Percentiles rank a stretch among this genome's conserved stretches.
phyloP scores from a whole-genome alignment of 1,140 invertebrate genomes.

The Neuroterus valhalla region DNA sequence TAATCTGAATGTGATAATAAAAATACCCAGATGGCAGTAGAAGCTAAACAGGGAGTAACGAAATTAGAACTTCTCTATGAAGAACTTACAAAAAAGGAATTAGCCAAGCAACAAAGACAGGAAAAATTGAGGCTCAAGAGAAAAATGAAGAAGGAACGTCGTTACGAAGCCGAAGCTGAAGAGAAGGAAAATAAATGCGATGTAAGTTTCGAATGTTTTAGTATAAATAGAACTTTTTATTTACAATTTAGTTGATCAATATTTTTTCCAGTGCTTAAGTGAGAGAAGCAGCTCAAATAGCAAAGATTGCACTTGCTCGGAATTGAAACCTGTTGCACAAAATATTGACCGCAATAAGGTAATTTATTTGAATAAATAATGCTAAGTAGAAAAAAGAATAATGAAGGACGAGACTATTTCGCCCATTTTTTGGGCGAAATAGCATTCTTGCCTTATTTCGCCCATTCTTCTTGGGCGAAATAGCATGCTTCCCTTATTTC shows the following conservation, averaged over 20 bases:
- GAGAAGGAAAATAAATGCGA: slow-evolving; percentile 76
- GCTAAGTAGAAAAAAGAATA: too few relatives aligned
- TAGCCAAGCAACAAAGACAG: slow-evolving; percentile 86
- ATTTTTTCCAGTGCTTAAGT: background rate
- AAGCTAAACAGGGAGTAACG: slow-evolving; percentile 90
- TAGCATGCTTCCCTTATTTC: too few relatives aligned
- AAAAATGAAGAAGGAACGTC: slow-evolving; percentile 86
- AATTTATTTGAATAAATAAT: background rate
- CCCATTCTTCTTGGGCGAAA: too few relatives aligned
- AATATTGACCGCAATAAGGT: too few relatives aligned
- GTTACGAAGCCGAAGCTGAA: slow-evolving; percentile 72
- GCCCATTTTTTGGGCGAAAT: too few relatives aligned
- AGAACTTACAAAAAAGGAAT: slow-evolving; percentile 88
- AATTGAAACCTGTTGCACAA: too few relatives aligned
- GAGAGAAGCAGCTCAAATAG: slow-evolving; percentile 9
- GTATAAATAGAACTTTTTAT: slow-evolving; percentile 16
- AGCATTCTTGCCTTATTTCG: too few relatives aligned
- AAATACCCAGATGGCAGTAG: slow-evolving; percentile 83
- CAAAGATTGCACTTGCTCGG: slow-evolving; percentile 5
- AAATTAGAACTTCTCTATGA: slow-evolving; percentile 89
- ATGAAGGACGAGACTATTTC: too few relatives aligned
- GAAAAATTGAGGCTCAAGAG: slow-evolving; percentile 91
- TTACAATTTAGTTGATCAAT: background rate
- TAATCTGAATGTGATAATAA: too few relatives aligned
- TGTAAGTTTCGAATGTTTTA: slow-evolving; percentile 53